Percentiles rank a stretch among this genome's conserved stretches.
These are phyloP conservation scores for Torymus auratus DNA, from an alignment of 2,888 invertebrate species.

Conservation along the genomic window DNA sequence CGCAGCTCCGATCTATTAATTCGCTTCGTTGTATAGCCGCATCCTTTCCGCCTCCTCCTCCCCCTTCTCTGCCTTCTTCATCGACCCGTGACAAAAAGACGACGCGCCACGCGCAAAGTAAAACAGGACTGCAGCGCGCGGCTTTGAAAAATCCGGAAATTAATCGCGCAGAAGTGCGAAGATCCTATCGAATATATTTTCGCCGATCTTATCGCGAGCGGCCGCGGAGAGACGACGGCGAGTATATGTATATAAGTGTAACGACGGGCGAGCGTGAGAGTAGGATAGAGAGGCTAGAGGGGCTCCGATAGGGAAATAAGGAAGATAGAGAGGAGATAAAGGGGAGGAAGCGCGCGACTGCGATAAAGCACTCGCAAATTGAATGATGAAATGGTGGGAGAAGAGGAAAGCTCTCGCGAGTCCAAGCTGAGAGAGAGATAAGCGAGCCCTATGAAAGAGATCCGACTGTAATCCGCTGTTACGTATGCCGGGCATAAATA, in stretches of 20 bases:
- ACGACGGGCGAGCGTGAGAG: constrained; percentile 3
- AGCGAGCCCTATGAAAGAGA: background rate
- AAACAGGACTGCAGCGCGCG: background rate
- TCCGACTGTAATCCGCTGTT: constrained; percentile 1
- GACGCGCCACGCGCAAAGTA: too few relatives aligned
- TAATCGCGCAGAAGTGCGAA: constrained; percentile 44
- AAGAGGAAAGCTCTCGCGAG: too few relatives aligned
- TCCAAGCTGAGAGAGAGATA: too few relatives aligned
- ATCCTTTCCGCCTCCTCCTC: too few relatives aligned
- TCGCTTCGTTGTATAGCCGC: background rate
- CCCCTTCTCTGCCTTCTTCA: too few relatives aligned
- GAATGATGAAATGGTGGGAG: constrained; percentile 28
- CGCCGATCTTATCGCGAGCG: constrained; percentile 18
- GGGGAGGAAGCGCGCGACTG: constrained; percentile 9
- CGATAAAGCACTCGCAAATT: constrained; percentile 38
- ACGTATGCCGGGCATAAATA: constrained; percentile 3
- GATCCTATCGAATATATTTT: constrained; percentile 36
- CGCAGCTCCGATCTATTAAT: constrained; percentile 24
- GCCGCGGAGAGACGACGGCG: too few relatives aligned
- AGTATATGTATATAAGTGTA: background rate
- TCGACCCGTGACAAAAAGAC: too few relatives aligned
- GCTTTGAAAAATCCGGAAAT: constrained; percentile 35
- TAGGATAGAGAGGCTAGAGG: background rate
- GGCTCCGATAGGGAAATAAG: constrained; percentile 16
- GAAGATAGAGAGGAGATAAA: constrained; percentile 25